These are phyloP conservation scores for Monoplex corrugatus DNA, from an alignment of 2,888 invertebrate species.

Conservation along the genomic window DNA sequence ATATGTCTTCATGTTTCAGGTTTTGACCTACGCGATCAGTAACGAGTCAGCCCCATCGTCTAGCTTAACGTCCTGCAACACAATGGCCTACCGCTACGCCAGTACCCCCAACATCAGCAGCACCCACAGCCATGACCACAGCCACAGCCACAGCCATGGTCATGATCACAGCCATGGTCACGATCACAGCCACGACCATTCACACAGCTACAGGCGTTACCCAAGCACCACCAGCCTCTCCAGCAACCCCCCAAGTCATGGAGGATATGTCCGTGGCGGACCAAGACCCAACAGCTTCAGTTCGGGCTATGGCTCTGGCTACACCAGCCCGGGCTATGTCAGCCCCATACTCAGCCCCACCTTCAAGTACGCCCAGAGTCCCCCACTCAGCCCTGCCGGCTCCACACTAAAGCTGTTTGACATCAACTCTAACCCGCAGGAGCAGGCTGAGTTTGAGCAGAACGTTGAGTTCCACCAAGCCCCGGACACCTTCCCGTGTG, in stretches of 20 bases:
- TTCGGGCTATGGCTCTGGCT: slow-evolving; percentile 44
- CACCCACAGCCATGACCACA: neutral
- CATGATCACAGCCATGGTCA: neutral
- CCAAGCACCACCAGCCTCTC: neutral
- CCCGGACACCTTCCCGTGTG: slow-evolving; percentile 77
- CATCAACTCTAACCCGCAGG: slow-evolving; percentile 50
- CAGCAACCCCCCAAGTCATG: neutral
- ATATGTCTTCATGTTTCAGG: no score
- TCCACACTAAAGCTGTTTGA: slow-evolving; percentile 52
- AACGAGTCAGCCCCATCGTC: no score
- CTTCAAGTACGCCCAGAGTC: slow-evolving; percentile 31
- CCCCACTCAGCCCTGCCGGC: neutral
- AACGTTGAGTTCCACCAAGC: slow-evolving; percentile 70
- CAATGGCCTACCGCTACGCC: slow-evolving; percentile 29
- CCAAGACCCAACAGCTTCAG: slow-evolving; percentile 41
- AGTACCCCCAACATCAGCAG: neutral
- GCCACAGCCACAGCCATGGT: neutral
- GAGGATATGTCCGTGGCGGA: no score
- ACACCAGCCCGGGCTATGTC: slow-evolving; percentile 37
- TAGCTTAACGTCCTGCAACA: neutral
- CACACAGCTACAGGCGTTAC: neutral
- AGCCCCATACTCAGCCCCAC: slow-evolving; percentile 33
- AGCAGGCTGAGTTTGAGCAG: slow-evolving; percentile 67
- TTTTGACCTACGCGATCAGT: no score
- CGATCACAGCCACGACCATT: neutral